Base-by-base conservation (phyloP, 2,113 vertebrate species). In the Globicephala melas region DNA sequence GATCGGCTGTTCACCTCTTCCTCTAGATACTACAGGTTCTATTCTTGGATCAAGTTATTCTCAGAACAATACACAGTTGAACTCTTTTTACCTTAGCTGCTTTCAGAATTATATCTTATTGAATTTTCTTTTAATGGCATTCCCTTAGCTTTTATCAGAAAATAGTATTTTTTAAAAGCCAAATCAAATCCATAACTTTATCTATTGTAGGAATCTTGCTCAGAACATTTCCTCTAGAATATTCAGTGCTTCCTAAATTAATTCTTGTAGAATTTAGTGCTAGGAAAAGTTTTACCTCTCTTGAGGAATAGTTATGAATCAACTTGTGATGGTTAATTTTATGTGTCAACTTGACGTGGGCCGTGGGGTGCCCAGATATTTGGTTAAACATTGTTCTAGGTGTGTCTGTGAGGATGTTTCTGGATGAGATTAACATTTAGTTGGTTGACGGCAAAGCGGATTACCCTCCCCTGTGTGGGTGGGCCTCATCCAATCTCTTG, bases 241-340 rank as follows among this genome's bases (percentile, higher is more conserved):
- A 84, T 44, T 79, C 36, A 79, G 18, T 96, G 33, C 6, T 94
- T 96, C 28, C 31, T 83, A 90, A 86, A 55, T 65, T 38, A 82
- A 77, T 93, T 91, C 21, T 80, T 90, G 85, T 76, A 79, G 18
- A 83, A 53, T 95, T 94, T 89, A 86, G 21, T 71, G 28, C 47
- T 71, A 76, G 74, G 31, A 62, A 73, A 95, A 83, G 2, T 74
- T 77, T 94, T 65, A 67, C 3, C 2, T 60, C 33, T 38, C 23
- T 89, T 47, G 38, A 92, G 73, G n/a, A 89, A 89, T 44, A 92
- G 36, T 14, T 76, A 73, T 38, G 25, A 68, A 38, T 91, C 9
- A 20, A 3, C 10, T 21, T 81, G 25, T 87, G 38, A 53, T 70
- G 55, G 81, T 80, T 70, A 33, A 62, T 76, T 96, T 67, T 71